Evolutionary conservation across 2,113 vertebrate genomes (phyloP).

Genomic region (Mesitornis unicolor): DNA sequence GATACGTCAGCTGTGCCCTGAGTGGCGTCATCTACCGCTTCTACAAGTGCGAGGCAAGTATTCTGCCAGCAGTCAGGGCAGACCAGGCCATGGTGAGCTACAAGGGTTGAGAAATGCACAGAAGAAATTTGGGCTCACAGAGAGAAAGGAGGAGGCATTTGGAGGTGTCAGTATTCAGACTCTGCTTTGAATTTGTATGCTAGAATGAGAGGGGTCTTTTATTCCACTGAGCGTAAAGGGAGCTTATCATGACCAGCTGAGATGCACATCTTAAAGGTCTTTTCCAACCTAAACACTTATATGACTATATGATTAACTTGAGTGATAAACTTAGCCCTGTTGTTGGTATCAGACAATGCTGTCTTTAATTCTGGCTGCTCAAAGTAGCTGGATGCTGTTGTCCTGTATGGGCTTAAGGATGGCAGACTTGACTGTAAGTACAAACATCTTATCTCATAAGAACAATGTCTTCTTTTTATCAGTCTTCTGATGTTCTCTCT

Average conservation of each 20-base stretch:
- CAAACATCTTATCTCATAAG: too few relatives aligned
- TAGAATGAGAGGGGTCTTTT: not conserved
- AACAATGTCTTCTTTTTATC: too few relatives aligned
- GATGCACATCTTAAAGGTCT: too few relatives aligned
- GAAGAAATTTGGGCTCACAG: not conserved
- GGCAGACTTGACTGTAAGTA: too few relatives aligned
- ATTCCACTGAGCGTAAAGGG: not conserved
- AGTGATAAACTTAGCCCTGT: not conserved
- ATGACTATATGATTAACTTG: too few relatives aligned
- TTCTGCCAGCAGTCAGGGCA: not conserved
- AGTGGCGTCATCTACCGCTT: constrained; percentile 80
- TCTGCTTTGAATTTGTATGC: not conserved
- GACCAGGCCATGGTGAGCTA: not conserved
- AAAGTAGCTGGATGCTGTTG: not conserved
- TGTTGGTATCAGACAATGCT: not conserved
- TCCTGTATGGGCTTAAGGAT: too few relatives aligned
- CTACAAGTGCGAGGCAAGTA: constrained; percentile 78
- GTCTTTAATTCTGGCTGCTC: too few relatives aligned
- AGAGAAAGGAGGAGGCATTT: not conserved
- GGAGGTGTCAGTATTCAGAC: not conserved
- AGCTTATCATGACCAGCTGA: too few relatives aligned
- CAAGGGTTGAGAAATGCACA: accelerated
- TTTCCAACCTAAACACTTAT: too few relatives aligned
- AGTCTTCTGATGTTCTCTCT: too few relatives aligned
- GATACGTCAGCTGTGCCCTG: constrained; percentile 88